Conservation (phyloP, 2,888 invertebrate species). For the Anthrax anthrax region DNA sequence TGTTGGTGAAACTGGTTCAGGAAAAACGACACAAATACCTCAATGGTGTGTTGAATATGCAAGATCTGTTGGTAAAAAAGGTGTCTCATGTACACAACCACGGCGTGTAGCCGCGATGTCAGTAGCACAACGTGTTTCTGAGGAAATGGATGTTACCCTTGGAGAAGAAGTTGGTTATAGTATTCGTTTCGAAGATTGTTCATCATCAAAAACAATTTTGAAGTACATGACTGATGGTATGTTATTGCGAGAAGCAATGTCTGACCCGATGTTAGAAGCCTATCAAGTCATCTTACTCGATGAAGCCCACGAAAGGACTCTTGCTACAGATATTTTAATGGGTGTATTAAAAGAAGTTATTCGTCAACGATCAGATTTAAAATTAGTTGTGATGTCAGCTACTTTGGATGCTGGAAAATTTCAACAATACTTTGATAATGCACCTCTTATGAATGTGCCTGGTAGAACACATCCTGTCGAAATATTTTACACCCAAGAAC, state of each 20-base stretch:
- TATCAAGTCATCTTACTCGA: slow-evolving; percentile 84
- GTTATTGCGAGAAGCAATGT: slow-evolving; percentile 98
- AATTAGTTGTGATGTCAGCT: slow-evolving; percentile 98
- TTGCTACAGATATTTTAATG: slow-evolving; percentile 98
- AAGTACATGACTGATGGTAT: slow-evolving; percentile 99
- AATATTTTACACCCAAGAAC: slow-evolving; percentile 98
- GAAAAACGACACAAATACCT: slow-evolving; percentile 98
- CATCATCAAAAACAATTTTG: slow-evolving; percentile 80
- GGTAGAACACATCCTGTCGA: slow-evolving; percentile 92
- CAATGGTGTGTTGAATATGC: slow-evolving; percentile 85
- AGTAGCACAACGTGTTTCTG: slow-evolving; percentile 95
- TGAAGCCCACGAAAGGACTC: slow-evolving; percentile 96
- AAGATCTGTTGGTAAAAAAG: slow-evolving; percentile 47
- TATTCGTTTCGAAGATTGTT: slow-evolving; percentile 98
- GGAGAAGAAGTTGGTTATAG: slow-evolving; percentile 89
- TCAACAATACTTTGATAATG: slow-evolving; percentile 97
- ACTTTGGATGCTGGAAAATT: slow-evolving; percentile 99
- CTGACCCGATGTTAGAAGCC: slow-evolving; percentile 90
- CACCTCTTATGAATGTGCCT: slow-evolving; percentile 96
- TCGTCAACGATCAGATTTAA: slow-evolving; percentile 73
- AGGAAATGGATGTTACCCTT: slow-evolving; percentile 96
- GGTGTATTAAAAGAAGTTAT: slow-evolving; percentile 94
- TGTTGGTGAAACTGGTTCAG: slow-evolving; percentile 99
- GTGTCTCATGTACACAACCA: slow-evolving; percentile 93
- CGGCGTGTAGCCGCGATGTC: slow-evolving; percentile 99